These are phyloP conservation scores for Drosophila infuscata DNA, from an alignment of 2,888 invertebrate genomes.

Conservation along the genomic window DNA sequence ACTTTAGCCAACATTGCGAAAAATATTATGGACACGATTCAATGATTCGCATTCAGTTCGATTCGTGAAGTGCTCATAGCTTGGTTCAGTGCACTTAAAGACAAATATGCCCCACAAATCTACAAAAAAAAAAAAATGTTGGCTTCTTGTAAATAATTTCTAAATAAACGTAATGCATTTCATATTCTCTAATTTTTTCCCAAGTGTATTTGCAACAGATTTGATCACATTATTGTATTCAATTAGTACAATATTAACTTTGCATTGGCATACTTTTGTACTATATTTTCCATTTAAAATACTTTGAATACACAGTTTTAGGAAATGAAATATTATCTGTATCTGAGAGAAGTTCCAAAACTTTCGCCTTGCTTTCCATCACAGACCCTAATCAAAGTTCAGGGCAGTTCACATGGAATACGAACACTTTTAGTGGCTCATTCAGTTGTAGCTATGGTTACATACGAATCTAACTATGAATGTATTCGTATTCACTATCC, in stretches of 20 bases:
- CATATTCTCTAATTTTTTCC: neutral
- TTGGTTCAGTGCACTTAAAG: slow-evolving; percentile 27
- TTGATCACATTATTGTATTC: neutral
- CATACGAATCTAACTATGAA: slow-evolving; percentile 46
- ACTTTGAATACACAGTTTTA: neutral
- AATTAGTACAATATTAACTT: neutral
- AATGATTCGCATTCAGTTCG: slow-evolving; percentile 23
- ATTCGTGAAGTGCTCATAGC: neutral
- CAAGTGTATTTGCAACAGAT: neutral
- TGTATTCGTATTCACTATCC: slow-evolving; percentile 43
- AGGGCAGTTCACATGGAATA: slow-evolving; percentile 47
- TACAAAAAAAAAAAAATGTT: neutral
- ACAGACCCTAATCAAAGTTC: slow-evolving; percentile 33
- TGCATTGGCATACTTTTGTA: neutral
- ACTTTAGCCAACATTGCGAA: slow-evolving; percentile 3
- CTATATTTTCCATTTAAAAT: neutral
- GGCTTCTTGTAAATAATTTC: neutral
- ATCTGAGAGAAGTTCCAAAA: neutral
- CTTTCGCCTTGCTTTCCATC: neutral
- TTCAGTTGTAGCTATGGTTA: slow-evolving; percentile 39
- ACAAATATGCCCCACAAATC: neutral
- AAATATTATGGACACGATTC: slow-evolving; percentile 11
- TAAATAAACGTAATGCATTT: neutral
- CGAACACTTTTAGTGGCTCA: slow-evolving; percentile 23
- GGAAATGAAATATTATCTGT: neutral